These are phyloP conservation scores for Margaritifera margaritifera DNA, from an alignment of 2,888 invertebrate genomes.

Conservation along the genomic window DNA sequence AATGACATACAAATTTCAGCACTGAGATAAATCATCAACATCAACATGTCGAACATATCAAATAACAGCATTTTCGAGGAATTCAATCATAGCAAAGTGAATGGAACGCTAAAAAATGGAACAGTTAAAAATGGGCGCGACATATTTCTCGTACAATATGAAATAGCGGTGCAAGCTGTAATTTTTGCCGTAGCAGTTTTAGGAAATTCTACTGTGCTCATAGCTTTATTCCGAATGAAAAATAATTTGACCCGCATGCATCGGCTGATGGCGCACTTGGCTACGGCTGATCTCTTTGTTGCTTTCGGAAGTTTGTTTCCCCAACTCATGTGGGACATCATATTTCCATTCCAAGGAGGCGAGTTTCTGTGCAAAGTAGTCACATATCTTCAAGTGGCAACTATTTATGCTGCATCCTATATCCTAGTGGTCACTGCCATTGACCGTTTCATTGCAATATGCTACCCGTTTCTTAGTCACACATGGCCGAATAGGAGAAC, in stretches of 20 bases:
- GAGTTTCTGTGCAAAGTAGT: conserved; percentile 74
- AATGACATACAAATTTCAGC: too few species aligned
- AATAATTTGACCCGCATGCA: conserved; percentile 80
- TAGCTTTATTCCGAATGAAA: conserved; percentile 45
- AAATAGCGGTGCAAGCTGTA: conserved; percentile 57
- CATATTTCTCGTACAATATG: conserved; percentile 74
- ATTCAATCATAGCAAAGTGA: too few species aligned
- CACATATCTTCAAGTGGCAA: conserved; percentile 77
- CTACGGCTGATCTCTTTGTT: conserved; percentile 81
- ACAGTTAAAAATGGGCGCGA: neutral
- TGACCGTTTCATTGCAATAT: conserved; percentile 74
- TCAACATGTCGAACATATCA: too few species aligned
- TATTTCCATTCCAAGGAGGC: conserved; percentile 57
- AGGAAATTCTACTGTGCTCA: conserved; percentile 62
- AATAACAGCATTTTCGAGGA: too few species aligned
- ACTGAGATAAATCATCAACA: too few species aligned
- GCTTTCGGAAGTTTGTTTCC: conserved; percentile 82
- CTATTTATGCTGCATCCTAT: conserved; percentile 69
- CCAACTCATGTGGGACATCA: conserved; percentile 64
- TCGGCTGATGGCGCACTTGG: conserved; percentile 82
- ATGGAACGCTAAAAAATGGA: neutral
- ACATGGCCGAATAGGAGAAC: conserved; percentile 63
- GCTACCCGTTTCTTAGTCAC: conserved; percentile 79
- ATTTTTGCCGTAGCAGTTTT: conserved; percentile 61
- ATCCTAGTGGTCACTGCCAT: conserved; percentile 71